These are phyloP conservation scores for Monoplex corrugatus DNA, from an alignment of 2,888 invertebrate species.

Conservation along the genomic window DNA sequence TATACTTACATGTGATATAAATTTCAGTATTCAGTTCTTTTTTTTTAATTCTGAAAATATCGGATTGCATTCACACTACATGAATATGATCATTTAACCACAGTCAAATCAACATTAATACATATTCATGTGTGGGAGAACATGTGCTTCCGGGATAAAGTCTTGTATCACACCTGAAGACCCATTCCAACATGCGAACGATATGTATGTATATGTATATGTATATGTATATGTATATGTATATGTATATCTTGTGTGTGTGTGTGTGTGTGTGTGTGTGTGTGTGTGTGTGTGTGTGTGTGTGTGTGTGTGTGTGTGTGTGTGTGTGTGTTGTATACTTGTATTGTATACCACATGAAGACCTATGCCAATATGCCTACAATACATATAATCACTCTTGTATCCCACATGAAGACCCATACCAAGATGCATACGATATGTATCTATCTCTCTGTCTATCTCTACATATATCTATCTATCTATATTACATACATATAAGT, in stretches of 20 bases:
- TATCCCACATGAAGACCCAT: no score
- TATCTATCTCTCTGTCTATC: no score
- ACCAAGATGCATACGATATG: no score
- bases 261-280: conserved; percentile 4
- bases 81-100: no score
- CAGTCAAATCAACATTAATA: no score
- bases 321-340: conserved; percentile 13
- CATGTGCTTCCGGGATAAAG: background rate
- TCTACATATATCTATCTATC: no score
- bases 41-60: no score
- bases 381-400: background rate
- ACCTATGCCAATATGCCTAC: background rate
- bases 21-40: no score
- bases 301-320: background rate
- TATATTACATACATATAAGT: no score
- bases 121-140: background rate
- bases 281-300: background rate
- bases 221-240: no score
- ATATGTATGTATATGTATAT: no score
- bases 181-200: background rate
- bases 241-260: background rate
- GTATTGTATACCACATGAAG: background rate
- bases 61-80: no score
- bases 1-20: background rate
- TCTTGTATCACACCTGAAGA: background rate